Conservation (phyloP, 2,113 vertebrate genomes). For the Thunnus thynnus region DNA sequence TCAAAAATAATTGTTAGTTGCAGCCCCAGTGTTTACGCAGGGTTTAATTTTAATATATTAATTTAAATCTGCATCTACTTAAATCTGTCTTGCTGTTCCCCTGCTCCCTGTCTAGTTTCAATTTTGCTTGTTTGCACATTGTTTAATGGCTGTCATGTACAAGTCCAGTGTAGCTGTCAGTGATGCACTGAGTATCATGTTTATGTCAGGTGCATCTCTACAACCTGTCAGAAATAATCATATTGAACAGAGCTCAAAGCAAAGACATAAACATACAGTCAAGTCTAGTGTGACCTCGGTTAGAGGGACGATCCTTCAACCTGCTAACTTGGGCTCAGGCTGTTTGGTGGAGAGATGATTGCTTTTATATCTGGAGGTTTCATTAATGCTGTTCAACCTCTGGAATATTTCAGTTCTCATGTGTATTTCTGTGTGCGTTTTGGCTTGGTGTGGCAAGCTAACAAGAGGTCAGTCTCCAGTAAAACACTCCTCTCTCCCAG, state of each 20-base stretch:
- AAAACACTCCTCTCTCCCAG: conserved; percentile 51
- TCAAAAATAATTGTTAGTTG: background rate
- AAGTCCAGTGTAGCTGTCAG: too few relatives aligned
- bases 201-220: too few relatives aligned
- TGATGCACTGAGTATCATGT: background rate
- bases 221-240: background rate
- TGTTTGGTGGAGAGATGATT: conserved; percentile 1
- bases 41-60: too few relatives aligned
- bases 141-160: too few relatives aligned
- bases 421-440: conserved; percentile 13
- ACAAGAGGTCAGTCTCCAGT: conserved; percentile 28
- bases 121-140: too few relatives aligned
- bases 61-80: too few relatives aligned
- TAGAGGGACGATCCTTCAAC: background rate
- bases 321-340: background rate
- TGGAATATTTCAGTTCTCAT: conserved; percentile 14
- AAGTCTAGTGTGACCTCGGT: too few relatives aligned
- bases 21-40: background rate
- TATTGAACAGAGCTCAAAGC: background rate
- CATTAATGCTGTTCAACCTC: conserved; percentile 37
- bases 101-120: too few relatives aligned
- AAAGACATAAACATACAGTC: background rate
- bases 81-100: too few relatives aligned
- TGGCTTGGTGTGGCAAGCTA: conserved; percentile 19
- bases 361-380: conserved; percentile 34